Base-by-base conservation (phyloP, 2,797 vertebrate genomes). In the Acrossocheilus fasciatus region DNA sequence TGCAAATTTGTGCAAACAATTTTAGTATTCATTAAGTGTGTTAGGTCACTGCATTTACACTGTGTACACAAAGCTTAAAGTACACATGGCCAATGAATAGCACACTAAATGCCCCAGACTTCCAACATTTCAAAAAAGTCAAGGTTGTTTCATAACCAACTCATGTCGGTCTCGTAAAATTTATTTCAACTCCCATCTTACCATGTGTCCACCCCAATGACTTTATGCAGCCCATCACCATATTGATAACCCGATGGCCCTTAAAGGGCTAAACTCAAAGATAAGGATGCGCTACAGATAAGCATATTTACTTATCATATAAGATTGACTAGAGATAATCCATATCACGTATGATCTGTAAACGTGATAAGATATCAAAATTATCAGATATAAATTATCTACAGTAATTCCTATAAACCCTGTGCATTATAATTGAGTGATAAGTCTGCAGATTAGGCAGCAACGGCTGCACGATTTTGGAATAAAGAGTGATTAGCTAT, bases 261-360 rank as follows among this genome's bases (percentile, higher is more conserved):
- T 26, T 5, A 41, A 78, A 15, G 2, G 39, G 34, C 68, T 52
- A 23, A 70, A 34, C 9, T 2, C 0, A 43, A 47, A 69, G 84
- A 85, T 85, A 85, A 85, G 83, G 68, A 36, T 62, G 68, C 12
- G 0, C 30, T 14, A 6, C n/a, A 79, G 68, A 85, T 85, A 80
- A 85, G 26, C 18, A 15, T 6, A 54, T 69, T 64, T 47, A 39
- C 72, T 18, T 15, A 26, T 85, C 10, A 4, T 47, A 18, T 64
- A 52, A 64, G 70, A 85, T 62, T 59, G 84, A 11, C 26, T 47
- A 9, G 41, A 85, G 66, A 80, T 72, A 36, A 80, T 26, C 20
- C 1, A 17, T 84, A 52, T 41, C 62, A 70, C 69, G 17, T 70
- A 34, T 69, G 54, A 79, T 79, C 76, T n/a, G 50, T 47, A 45